Base-by-base conservation (phyloP, 2,113 vertebrate species). In the Ciconia maguari region DNA sequence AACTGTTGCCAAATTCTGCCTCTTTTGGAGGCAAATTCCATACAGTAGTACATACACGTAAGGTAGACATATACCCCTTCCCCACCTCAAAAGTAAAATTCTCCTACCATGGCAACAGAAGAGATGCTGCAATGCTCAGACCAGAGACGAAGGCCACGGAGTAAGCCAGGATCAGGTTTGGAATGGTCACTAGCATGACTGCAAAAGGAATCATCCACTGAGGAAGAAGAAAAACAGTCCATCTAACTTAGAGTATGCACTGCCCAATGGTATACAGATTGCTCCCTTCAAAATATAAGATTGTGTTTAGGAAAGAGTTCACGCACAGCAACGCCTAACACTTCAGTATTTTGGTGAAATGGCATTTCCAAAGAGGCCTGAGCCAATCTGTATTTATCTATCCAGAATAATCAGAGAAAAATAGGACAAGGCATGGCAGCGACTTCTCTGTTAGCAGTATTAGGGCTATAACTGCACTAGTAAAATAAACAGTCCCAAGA, bases 191-290 rank as follows among this genome's bases (percentile, higher is more conserved):
- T 97, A 99, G 94, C 98, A 99, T 98, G 98, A 99, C 71, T 27
- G 98, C 98, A 97, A 99, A 99, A 48, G 99, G 99, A 97, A 99
- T 99, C 97, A 99, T 99, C 98, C 98, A 98, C 99, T 99, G 96
- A 77, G 90, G 94, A 96, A 70, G 61, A 88, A 85, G 84, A 90
- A 96, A 57, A 98, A 57, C 14, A 64, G 78, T 15, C 48, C 25
- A 65, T 48, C 10, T 52, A 24, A 80, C 57, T 94, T 60, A 85
- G 7, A 72, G 66, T 30, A 46, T 20, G 44, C 41, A 57, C 44
- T 79, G 30, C 62, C 85, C 21, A 68, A 17, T 1, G 2, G 19
- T 58, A 19, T 6, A 75, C 3, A 84, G 38, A 60, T 48, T 16
- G 24, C 52, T 94, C 41, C 36, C 66, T 94, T 78, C 41, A 64